Evolutionary conservation across 1,140 invertebrate genomes (phyloP), one percentile per base, ranked within the genome.

Genomic region (Drosophila cardini): DNA sequence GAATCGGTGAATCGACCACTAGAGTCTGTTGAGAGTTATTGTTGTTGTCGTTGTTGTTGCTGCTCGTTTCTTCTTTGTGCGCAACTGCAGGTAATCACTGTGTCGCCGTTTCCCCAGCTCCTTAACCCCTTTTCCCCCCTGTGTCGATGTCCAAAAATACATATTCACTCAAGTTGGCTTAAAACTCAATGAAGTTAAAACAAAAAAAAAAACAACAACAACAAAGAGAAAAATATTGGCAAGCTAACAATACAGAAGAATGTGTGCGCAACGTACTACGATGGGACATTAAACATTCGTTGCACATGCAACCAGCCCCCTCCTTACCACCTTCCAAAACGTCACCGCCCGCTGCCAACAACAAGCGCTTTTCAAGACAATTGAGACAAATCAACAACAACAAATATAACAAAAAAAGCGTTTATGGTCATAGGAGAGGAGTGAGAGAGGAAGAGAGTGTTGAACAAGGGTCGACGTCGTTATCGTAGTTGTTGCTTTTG

Each of bases 81-180:
- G 80, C 80, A 84, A 76, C 68, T 84, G 80, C 80, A 84, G 80
- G 81, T 85, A 84, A 84, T 85, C 75, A 72, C 63, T 60, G 38
- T 63, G 48, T 53, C 45, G 55, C n/a, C 38, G 55, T 10, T 13
- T 52, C n/a, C 11, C 30, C 30, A 43, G 0, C n/a, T 30, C 18
- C 18, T 5, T 26, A 26, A 26, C 18, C 16, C 3, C 26, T 10
- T 21, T 21, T 26, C 38, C 45, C 34, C 45, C 21, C 36, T 13
- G 9, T 7, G 18, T 18, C 5, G 32, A 18, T 40, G 57, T 43
- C 45, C 65, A 16, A n/a, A 34, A 45, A 46, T n/a, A 46, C 46
- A 40, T 30, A 63, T 21, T 8, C 21, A 32, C 46, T 52, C 13
- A 72, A 43, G 34, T 58, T 57, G 61, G 52, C 61, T 57, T 26